Evolutionary conservation across 2,113 vertebrate genomes (phyloP).

Genomic region (Reinhardtius hippoglossoides): DNA sequence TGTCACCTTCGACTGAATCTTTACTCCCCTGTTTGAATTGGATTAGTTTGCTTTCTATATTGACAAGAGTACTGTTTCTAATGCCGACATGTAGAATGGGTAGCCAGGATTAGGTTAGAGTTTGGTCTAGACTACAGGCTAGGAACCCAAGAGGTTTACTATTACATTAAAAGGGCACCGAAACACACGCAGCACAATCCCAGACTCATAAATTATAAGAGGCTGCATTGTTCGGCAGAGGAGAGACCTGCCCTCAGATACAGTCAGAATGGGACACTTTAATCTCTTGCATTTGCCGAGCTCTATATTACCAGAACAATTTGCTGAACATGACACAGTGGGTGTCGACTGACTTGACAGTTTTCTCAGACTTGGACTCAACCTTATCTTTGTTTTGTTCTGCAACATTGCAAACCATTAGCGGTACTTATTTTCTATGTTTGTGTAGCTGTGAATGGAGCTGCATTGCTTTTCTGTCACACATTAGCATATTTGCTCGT

Average conservation of each 20-base stretch:
- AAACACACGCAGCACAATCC: conserved; percentile 21
- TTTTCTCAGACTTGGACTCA: conserved; percentile 17
- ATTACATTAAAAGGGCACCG: conserved; percentile 23
- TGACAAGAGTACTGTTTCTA: conserved; percentile 23
- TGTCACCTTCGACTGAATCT: too few species aligned
- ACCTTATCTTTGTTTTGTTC: conserved; percentile 51
- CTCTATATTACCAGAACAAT: conserved; percentile 15
- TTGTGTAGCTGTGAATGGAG: conserved; percentile 54
- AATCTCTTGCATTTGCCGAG: conserved; percentile 13
- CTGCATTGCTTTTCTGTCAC: conserved; percentile 46
- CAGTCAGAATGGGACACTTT: conserved; percentile 23
- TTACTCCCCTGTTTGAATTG: neutral
- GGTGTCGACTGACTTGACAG: conserved; percentile 27
- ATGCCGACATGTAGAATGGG: conserved; percentile 9
- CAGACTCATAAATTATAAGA: conserved; percentile 36
- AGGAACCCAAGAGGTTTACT: conserved; percentile 12
- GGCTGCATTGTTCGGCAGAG: conserved; percentile 41
- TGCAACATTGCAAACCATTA: conserved; percentile 52
- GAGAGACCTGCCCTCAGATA: conserved; percentile 15
- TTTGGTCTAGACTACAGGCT: neutral
- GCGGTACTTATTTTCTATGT: conserved; percentile 29
- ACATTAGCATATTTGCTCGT: conserved; percentile 69
- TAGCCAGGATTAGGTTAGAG: conserved; percentile 32
- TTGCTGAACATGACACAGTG: conserved; percentile 13
- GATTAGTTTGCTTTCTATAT: conserved; percentile 22